These are phyloP conservation scores for Pentamera pediparva DNA, from an alignment of 53 echinoderm and acorn worm species.

Conservation along the genomic window DNA sequence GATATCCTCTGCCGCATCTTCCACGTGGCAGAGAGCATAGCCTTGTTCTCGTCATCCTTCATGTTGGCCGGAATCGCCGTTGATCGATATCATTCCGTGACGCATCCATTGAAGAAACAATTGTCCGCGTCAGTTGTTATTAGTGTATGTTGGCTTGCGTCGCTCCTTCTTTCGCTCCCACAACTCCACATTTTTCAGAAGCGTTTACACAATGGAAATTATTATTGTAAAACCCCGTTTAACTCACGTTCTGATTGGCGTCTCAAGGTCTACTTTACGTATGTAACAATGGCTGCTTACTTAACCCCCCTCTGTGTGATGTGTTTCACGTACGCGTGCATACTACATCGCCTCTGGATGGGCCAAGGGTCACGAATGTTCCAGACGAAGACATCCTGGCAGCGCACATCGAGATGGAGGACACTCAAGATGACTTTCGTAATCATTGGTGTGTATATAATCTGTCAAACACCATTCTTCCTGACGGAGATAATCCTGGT, in stretches of 20 bases:
- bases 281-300: conserved; percentile 65
- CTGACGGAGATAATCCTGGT: conserved; percentile 61
- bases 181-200: conserved; percentile 72
- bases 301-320: conserved; percentile 75
- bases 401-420: conserved; percentile 78
- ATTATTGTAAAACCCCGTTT: conserved; percentile 62
- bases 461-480: conserved; percentile 86
- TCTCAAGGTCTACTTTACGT: conserved; percentile 58
- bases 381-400: conserved; percentile 78
- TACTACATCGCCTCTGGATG: conserved; percentile 70
- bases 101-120: conserved; percentile 73
- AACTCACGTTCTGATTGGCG: conserved; percentile 27
- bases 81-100: conserved; percentile 87
- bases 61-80: conserved; percentile 94
- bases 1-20: conserved; percentile 71
- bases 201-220: neutral
- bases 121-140: conserved; percentile 62
- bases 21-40: conserved; percentile 62
- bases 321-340: conserved; percentile 68
- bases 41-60: conserved; percentile 80
- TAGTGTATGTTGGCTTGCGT: conserved; percentile 53
- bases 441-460: conserved; percentile 80
- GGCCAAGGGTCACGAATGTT: conserved; percentile 72
- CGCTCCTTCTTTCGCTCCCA: conserved; percentile 59
- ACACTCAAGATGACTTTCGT: conserved; percentile 96